Conservation (phyloP, 2,113 vertebrate species). For the Heptranchias perlo region DNA sequence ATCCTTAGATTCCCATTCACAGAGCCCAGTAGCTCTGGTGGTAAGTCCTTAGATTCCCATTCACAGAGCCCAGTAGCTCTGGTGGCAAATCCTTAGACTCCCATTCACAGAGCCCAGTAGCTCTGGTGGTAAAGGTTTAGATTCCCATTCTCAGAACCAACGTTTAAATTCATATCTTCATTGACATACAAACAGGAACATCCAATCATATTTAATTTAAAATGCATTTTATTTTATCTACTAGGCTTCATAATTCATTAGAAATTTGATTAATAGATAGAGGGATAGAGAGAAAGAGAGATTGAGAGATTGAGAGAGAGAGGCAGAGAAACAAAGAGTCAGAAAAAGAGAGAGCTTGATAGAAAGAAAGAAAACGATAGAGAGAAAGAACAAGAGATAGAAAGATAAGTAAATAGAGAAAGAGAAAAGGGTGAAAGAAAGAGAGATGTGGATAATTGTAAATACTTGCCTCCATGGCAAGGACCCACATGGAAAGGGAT, state of each 20-base stretch:
- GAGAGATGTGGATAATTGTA: neutral
- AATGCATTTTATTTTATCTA: neutral
- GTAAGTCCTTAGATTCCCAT: neutral
- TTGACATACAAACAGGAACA: neutral
- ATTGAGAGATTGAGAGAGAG: no score
- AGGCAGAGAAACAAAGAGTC: no score
- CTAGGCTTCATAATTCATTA: neutral
- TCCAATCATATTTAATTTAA: neutral
- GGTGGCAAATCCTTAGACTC: no score
- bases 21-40: neutral
- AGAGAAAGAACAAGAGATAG: no score
- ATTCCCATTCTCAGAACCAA: neutral
- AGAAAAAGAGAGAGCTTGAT: neutral
- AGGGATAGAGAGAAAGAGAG: neutral
- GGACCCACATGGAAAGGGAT: conserved; percentile 88
- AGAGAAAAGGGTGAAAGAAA: neutral
- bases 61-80: neutral
- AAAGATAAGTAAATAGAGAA: neutral
- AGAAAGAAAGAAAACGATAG: neutral
- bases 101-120: no score
- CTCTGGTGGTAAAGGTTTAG: no score
- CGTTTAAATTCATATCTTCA: neutral
- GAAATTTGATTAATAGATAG: neutral
- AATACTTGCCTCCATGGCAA: conserved; percentile 75
- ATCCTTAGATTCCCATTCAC: no score